Conservation (phyloP, 2,888 invertebrate genomes). For the Stegophylla sp. region DNA sequence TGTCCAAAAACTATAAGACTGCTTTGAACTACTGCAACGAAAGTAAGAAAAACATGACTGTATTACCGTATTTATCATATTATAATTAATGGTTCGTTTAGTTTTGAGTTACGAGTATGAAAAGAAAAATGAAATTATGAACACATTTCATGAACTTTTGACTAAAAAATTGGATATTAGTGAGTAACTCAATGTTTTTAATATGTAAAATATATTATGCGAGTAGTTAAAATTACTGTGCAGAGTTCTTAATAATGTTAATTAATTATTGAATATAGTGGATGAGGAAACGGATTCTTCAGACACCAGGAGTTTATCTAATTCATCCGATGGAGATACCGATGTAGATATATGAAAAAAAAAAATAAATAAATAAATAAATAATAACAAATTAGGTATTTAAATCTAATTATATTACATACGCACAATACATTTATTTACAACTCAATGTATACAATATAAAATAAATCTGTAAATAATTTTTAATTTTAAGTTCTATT, state of each 20-base stretch:
- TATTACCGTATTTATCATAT: neutral
- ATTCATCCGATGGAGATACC: neutral
- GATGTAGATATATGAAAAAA: conserved; percentile 12
- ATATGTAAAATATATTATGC: neutral
- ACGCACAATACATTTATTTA: conserved; percentile 43
- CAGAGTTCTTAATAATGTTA: neutral
- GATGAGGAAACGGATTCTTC: conserved; percentile 9
- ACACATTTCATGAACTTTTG: conserved; percentile 15
- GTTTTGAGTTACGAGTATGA: conserved; percentile 47
- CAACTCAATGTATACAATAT: conserved; percentile 33
- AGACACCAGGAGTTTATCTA: conserved; percentile 1
- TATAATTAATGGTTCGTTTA: neutral
- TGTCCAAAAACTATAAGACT: conserved; percentile 27
- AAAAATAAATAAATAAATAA: too few relatives aligned
- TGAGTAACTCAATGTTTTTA: neutral
- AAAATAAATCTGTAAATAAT: conserved; percentile 13
- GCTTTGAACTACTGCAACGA: conserved; percentile 40
- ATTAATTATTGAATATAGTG: conserved; percentile 34
- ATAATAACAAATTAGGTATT: conserved; percentile 3
- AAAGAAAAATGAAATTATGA: conserved; percentile 23
- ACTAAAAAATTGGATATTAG: conserved; percentile 34
- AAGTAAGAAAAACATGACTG: conserved; percentile 20
- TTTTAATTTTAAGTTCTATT: conserved; percentile 15
- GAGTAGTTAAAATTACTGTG: neutral
- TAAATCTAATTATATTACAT: conserved; percentile 45